Base-by-base conservation (phyloP, 2,113 vertebrate species). In the Oncorhynchus clarkii region DNA sequence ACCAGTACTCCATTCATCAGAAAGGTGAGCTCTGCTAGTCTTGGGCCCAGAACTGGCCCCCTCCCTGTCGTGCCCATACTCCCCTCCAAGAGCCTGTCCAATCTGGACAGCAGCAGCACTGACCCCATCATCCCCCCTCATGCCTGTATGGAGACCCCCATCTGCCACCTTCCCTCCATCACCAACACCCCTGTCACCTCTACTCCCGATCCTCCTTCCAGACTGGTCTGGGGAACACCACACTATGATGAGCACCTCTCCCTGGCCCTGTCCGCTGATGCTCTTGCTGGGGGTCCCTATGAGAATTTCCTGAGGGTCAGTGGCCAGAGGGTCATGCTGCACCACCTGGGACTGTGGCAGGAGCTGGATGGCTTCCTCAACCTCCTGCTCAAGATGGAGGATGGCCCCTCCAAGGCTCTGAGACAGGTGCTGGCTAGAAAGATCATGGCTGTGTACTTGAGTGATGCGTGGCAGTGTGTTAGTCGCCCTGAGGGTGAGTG, bases 321-420 rank as follows among this genome's bases (percentile, higher is more conserved):
- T 39, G 68, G 77, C 27, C 16, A 24, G 24, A 59, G 83, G 2
- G 0, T 77, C 31, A 87, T 83, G 24, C 72, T 80, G 54, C 70
- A 2, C 57, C 90, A 93, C 67, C 77, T 94, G 71, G 89, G 90
- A 22, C 83, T 93, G 31, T 93, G 93, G 89, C 88, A 92, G 0
- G 89, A 94, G 59, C 82, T 93, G 54, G 82, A 90, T 70, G 85
- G 88, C 29, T 92, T 91, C 73, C 80, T 93, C 60, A 74, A 82
- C 0, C 79, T 88, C 34, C 84, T 81, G n/a, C 76, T 89, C 75
- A 82, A 29, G 1, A 73, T 74, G 45, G 79, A 77, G 9, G 85
- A 73, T 22, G 86, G 87, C 9, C 90, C 88, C 1, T 82, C 81
- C 18, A 87, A 91, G 22, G 29, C 85, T 51, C 88, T 92, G 49